These are phyloP conservation scores for Melanophora roralis DNA, from an alignment of 2,888 invertebrate genomes.

Conservation along the genomic window DNA sequence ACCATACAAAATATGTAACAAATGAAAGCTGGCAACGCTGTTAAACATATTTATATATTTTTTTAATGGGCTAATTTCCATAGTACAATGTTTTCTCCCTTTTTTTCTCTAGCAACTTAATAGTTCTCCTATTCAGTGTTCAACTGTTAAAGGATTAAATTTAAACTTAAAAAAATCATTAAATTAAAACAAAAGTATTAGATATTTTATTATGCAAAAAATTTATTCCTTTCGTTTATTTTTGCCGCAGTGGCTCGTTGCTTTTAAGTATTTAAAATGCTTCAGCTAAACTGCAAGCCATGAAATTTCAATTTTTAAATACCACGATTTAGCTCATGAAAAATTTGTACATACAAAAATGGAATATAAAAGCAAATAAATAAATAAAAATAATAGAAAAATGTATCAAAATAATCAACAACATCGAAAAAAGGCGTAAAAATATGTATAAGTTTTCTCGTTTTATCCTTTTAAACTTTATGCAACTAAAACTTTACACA, in stretches of 20 bases:
- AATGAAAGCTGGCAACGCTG: no score
- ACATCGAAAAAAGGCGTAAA: conserved; percentile 22
- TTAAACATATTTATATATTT: no score
- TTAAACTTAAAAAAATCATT: no score
- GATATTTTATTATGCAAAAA: neutral
- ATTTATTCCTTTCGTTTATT: neutral
- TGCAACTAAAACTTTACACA: conserved; percentile 50
- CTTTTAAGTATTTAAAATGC: conserved; percentile 51
- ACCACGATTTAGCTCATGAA: conserved; percentile 28
- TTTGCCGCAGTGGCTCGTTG: neutral
- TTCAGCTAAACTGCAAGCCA: conserved; percentile 18
- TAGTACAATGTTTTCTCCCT: no score
- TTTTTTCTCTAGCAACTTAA: no score
- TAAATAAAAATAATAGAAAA: neutral
- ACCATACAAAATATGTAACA: no score
- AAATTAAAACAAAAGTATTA: no score
- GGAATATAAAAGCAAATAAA: conserved; percentile 17
- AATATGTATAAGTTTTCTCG: neutral
- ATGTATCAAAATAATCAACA: neutral
- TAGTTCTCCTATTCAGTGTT: no score
- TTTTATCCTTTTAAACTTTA: neutral
- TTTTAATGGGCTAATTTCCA: no score
- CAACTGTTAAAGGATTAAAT: no score
- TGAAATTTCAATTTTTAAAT: conserved; percentile 43
- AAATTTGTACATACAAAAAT: conserved; percentile 35